Conservation (phyloP, 2,888 invertebrate genomes). For the Dilophus febrilis region DNA sequence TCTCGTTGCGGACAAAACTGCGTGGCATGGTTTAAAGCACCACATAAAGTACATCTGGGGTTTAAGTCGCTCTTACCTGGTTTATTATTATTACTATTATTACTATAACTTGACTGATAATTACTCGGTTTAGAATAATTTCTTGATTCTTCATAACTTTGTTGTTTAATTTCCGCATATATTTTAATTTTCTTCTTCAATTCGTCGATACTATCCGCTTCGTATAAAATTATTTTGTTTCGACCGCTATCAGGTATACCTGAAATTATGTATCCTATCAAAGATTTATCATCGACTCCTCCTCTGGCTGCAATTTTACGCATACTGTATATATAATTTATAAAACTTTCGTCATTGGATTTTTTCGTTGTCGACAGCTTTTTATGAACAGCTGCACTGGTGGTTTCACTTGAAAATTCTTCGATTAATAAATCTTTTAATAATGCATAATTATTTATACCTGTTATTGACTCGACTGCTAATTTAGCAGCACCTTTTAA, state of each 20-base stretch:
- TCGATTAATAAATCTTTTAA: slow-evolving; percentile 3
- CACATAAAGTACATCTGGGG: slow-evolving; percentile 5
- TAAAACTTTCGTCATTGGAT: slow-evolving; percentile 2
- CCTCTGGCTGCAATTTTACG: slow-evolving; percentile 8
- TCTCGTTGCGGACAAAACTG: slow-evolving; percentile 4
- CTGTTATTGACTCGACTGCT: slow-evolving; percentile 2
- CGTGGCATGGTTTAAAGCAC: slow-evolving; percentile 4
- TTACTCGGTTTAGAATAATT: no score
- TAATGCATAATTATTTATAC: slow-evolving; percentile 3
- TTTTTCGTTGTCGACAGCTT: slow-evolving; percentile 5
- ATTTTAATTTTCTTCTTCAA: background rate
- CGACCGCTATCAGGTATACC: slow-evolving; percentile 6
- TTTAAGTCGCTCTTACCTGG: no score
- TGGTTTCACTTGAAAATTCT: slow-evolving; percentile 4
- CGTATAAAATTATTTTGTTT: slow-evolving; percentile 6
- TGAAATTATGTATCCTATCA: slow-evolving; percentile 6
- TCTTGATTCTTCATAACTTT: background rate
- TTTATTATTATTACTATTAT: no score
- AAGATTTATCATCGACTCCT: slow-evolving; percentile 6
- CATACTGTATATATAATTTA: slow-evolving; percentile 8
- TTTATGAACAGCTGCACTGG: slow-evolving; percentile 7
- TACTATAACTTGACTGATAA: background rate
- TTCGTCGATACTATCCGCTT: background rate
- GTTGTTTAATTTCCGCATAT: background rate
- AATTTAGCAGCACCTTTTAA: slow-evolving; percentile 6